These are phyloP conservation scores for Cantharis rufa DNA, from an alignment of 2,888 invertebrate species.

Conservation along the genomic window DNA sequence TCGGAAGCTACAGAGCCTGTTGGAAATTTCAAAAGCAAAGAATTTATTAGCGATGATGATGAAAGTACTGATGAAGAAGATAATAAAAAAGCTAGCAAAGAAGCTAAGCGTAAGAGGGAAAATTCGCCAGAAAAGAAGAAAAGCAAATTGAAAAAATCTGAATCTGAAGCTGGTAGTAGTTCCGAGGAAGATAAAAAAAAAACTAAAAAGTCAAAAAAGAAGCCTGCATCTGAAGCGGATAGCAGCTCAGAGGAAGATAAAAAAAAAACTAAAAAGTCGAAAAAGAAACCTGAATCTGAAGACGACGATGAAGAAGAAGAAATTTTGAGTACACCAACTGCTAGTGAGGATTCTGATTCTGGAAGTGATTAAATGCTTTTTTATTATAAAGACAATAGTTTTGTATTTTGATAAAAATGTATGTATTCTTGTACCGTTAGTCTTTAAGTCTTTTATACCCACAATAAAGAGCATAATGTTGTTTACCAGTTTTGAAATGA, in stretches of 20 bases:
- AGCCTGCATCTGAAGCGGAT: slow-evolving; percentile 40
- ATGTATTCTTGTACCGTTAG: not conserved
- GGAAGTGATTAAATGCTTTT: not conserved
- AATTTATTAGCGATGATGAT: slow-evolving; percentile 79
- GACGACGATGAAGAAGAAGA: slow-evolving; percentile 36
- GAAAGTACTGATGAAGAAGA: slow-evolving; percentile 64
- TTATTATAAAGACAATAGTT: not conserved
- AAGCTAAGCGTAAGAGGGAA: slow-evolving; percentile 38
- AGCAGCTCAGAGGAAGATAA: slow-evolving; percentile 40
- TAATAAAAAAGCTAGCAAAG: slow-evolving; percentile 40
- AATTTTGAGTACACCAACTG: slow-evolving; percentile 51
- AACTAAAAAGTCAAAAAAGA: slow-evolving; percentile 54
- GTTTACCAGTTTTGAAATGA: not conserved
- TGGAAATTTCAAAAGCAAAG: slow-evolving; percentile 83
- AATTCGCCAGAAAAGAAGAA: slow-evolving; percentile 35
- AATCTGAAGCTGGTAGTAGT: slow-evolving; percentile 13
- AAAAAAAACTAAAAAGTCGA: slow-evolving; percentile 52
- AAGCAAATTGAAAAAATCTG: slow-evolving; percentile 28
- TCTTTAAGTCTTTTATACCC: not conserved
- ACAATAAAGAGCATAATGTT: not conserved
- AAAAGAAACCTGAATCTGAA: slow-evolving; percentile 52
- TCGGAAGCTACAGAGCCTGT: slow-evolving; percentile 53
- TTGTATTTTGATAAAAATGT: not conserved
- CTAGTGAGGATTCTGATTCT: slow-evolving; percentile 54
- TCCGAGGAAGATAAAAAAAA: slow-evolving; percentile 48